These are phyloP conservation scores for Alviniconcha strummeri DNA, from an alignment of 2,888 invertebrate species.

Conservation along the genomic window DNA sequence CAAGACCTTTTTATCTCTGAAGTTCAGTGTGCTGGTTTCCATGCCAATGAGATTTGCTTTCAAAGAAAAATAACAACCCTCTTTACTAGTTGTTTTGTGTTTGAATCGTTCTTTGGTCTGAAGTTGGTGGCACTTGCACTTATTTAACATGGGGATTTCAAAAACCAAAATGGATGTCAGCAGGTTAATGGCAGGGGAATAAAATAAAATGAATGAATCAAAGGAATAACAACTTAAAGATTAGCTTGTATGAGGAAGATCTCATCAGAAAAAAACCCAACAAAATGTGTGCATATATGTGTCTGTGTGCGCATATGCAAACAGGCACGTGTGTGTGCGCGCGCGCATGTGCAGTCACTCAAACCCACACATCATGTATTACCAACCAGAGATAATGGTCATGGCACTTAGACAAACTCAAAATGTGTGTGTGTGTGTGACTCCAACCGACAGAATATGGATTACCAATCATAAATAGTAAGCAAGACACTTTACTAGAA, in stretches of 20 bases:
- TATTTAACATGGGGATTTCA: no score
- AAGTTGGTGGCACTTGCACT: no score
- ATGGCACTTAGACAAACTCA: not conserved
- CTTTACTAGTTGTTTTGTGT: no score
- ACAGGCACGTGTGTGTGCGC: not conserved
- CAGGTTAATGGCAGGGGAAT: no score
- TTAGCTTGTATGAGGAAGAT: not conserved
- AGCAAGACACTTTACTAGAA: conserved; percentile 27
- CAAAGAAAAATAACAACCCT: no score
- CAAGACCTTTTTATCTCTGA: no score
- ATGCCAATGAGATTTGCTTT: no score
- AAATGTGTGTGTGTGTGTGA: not conserved
- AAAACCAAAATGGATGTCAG: not conserved
- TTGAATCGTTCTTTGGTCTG: no score
- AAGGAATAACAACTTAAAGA: no score
- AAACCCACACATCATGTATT: not conserved
- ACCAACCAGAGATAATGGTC: no score
- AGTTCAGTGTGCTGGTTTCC: no score
- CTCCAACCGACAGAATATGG: not conserved
- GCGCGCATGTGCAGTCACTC: not conserved
- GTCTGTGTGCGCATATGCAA: not conserved
- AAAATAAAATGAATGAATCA: no score
- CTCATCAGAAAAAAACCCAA: not conserved
- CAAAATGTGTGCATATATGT: not conserved
- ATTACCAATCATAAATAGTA: not conserved